A percentile compares a stretch with the other conserved stretches of the same genome.
phyloP scores from a whole-genome alignment of 1,140 invertebrate genomes.

The Platyscapa corneri region DNA sequence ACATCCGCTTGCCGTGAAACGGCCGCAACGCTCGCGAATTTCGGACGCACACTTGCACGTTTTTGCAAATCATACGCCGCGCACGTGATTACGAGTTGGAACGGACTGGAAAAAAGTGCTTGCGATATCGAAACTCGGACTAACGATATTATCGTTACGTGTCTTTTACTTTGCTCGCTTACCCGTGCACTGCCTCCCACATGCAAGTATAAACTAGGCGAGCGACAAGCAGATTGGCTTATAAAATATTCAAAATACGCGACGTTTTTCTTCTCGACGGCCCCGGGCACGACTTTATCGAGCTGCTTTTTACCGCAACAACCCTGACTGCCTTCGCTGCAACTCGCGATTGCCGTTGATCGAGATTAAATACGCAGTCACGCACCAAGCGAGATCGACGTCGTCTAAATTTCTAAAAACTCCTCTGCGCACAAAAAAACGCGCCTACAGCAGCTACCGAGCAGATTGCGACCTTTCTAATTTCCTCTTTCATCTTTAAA shows the following conservation, averaged over 20 bases:
- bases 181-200: neutral
- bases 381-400: too few relatives aligned
- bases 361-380: too few relatives aligned
- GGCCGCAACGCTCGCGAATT: too few relatives aligned
- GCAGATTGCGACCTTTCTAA: conserved; percentile 4
- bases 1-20: neutral
- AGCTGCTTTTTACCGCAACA: neutral
- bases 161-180: neutral
- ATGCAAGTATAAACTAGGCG: neutral
- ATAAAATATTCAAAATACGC: neutral
- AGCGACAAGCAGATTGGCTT: neutral
- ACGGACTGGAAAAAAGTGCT: neutral
- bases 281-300: neutral
- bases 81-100: too few relatives aligned
- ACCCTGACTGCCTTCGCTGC: neutral
- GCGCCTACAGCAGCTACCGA: neutral
- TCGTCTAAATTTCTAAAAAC: too few relatives aligned
- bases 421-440: neutral
- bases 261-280: neutral
- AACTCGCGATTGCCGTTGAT: neutral
- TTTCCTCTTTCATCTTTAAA: conserved; percentile 4
- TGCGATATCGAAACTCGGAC: neutral
- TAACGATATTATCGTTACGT: neutral
- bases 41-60: too few relatives aligned
- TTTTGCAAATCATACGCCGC: too few relatives aligned